A percentile compares a stretch with the other conserved stretches of the same genome.
phyloP scores from a whole-genome alignment of 1,140 invertebrate genomes.

The Lepidurus couesii region DNA sequence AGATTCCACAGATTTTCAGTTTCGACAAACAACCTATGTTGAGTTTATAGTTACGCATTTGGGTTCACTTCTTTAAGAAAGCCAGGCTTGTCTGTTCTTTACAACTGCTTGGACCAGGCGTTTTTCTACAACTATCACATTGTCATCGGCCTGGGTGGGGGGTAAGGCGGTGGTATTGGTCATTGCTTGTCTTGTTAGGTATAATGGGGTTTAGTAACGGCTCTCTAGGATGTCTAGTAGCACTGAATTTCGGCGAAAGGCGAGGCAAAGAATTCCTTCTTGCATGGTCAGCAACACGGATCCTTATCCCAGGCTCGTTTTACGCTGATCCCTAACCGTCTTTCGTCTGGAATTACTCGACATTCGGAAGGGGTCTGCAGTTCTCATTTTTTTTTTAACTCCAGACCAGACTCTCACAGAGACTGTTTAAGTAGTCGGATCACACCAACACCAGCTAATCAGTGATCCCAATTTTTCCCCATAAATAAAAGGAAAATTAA shows the following conservation, averaged over 20 bases:
- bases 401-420: not conserved
- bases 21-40: no score
- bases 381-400: not conserved
- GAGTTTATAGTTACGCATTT: no score
- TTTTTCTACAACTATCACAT: no score
- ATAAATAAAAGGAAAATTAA: not conserved
- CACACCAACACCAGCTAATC: not conserved
- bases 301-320: not conserved
- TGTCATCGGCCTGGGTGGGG: no score
- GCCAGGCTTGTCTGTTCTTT: no score
- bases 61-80: no score
- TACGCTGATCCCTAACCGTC: not conserved
- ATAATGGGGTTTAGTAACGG: not conserved
- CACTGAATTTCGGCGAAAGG: not conserved
- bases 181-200: not conserved
- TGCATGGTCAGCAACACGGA: conserved; percentile 1
- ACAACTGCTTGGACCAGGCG: no score
- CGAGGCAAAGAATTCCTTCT: not conserved
- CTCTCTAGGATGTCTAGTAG: not conserved
- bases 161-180: not conserved
- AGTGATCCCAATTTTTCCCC: not conserved
- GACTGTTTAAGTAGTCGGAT: not conserved
- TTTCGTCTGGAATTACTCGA: not conserved
- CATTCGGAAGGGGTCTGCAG: not conserved
- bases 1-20: no score